These are phyloP conservation scores for Stichopus horrens DNA, from an alignment of 53 echinoderm and acorn worm genomes.

Conservation along the genomic window DNA sequence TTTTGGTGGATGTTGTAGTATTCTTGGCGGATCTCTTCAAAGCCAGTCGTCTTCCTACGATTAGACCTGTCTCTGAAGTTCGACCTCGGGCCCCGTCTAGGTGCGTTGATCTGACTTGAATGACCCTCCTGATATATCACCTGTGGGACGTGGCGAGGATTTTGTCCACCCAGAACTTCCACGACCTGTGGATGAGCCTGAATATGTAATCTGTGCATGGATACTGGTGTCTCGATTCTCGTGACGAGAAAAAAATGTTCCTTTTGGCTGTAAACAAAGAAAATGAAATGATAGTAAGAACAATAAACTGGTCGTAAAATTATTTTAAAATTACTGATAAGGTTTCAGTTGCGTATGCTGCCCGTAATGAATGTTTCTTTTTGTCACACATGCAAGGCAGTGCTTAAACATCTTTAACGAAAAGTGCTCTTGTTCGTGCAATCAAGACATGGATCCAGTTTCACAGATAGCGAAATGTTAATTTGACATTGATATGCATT, in stretches of 20 bases:
- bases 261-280: slow-evolving; percentile 17
- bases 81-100: slow-evolving; percentile 19
- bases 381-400: too few species aligned
- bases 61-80: slow-evolving; percentile 10
- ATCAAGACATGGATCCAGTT: too few species aligned
- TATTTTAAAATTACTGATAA: too few species aligned
- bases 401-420: too few species aligned
- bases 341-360: too few species aligned
- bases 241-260: neutral
- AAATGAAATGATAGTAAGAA: neutral
- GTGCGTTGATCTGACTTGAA: slow-evolving; percentile 28
- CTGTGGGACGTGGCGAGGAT: neutral
- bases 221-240: neutral
- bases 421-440: too few species aligned
- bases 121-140: slow-evolving; percentile 35
- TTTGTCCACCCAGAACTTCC: slow-evolving; percentile 53
- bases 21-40: slow-evolving; percentile 45
- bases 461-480: too few species aligned
- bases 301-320: too few species aligned
- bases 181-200: slow-evolving; percentile 70
- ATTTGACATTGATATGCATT: too few species aligned
- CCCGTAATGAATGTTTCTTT: too few species aligned
- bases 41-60: slow-evolving; percentile 39
- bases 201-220: slow-evolving; percentile 30
- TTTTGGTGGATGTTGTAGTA: slow-evolving; percentile 43